Base-by-base conservation (phyloP, 2,888 invertebrate genomes). In the Neoscelio sp. region DNA sequence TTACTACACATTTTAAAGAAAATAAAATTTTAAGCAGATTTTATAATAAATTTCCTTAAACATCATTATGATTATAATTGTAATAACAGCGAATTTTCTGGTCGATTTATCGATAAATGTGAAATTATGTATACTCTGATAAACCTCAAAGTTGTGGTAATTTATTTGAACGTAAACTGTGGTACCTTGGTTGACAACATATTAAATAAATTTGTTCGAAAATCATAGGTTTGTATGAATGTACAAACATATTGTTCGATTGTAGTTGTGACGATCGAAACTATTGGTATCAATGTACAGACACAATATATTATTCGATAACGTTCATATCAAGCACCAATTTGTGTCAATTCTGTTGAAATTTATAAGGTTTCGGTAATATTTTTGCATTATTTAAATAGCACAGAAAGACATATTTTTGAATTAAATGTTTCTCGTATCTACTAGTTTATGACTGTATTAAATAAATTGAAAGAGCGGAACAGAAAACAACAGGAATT, bases 291-390 rank as follows among this genome's bases (percentile, higher is more conserved):
- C 58, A 58, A 58, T 58, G 40, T 28, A 58, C 42, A 42, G 42
- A 28, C 42, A 58, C 58, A 58, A 60, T 60, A 60, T 60, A 60
- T 44, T 60, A 60, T 60, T 60, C 58, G 58, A 60, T 60, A 60
- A 60, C 58, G 58, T 44, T 60, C 44, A 60, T 60, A 60, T 60
- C 58, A 60, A 60, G 44, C 30, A 44, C 28, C 30, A 42, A 30
- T 60, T 60, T 60, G 58, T 30, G 58, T 60, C 58, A 60, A 60
- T 60, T 60, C 44, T 20, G 38, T n/a, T 44, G 58, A 46, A 46
- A 62, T 62, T 62, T 62, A 62, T 62, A 62, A 62, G 60, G 60
- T 62, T 35, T 35, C 44, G 60, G 60, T 62, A 62, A 62, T 62
- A 60, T 60, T 60, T 60, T 60, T 60, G 60, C 60, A 60, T 60